Conservation (phyloP, 2,113 vertebrate species). For the Paedocypris sp. region DNA sequence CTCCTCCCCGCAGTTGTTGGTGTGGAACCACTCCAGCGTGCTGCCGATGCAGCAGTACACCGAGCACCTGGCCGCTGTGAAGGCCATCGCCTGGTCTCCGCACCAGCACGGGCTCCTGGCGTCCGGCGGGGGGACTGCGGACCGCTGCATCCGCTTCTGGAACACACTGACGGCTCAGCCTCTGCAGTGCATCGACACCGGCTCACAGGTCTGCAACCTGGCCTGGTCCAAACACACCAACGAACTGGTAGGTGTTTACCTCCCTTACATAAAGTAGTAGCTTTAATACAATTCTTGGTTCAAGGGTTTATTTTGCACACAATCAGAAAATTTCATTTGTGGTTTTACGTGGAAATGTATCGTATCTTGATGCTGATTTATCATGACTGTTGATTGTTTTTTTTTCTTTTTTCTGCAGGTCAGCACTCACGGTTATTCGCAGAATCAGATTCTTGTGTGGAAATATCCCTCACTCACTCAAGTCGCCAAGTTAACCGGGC, state of each 20-base stretch:
- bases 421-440: constrained; percentile 95
- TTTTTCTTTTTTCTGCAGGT: constrained; percentile 59
- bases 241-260: constrained; percentile 72
- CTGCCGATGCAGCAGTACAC: constrained; percentile 94
- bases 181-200: constrained; percentile 90
- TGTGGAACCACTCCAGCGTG: constrained; percentile 95
- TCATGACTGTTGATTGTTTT: not conserved
- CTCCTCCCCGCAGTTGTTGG: constrained; percentile 67
- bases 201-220: constrained; percentile 95
- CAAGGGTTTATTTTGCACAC: no score
- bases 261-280: no score
- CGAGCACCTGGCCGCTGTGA: constrained; percentile 91
- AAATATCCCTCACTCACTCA: constrained; percentile 95
- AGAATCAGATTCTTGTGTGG: constrained; percentile 99
- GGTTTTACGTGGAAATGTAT: no score
- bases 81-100: constrained; percentile 96
- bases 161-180: constrained; percentile 95
- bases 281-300: no score
- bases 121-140: constrained; percentile 84
- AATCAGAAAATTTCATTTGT: no score
- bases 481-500: constrained; percentile 93
- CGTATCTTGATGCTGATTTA: not conserved
- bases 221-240: constrained; percentile 99
- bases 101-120: constrained; percentile 93
- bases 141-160: constrained; percentile 98